Percentiles rank a stretch among this genome's conserved stretches.
Evolutionary conservation across 2,113 vertebrate genomes (phyloP).

Genomic region (Ammodytes dubius): DNA sequence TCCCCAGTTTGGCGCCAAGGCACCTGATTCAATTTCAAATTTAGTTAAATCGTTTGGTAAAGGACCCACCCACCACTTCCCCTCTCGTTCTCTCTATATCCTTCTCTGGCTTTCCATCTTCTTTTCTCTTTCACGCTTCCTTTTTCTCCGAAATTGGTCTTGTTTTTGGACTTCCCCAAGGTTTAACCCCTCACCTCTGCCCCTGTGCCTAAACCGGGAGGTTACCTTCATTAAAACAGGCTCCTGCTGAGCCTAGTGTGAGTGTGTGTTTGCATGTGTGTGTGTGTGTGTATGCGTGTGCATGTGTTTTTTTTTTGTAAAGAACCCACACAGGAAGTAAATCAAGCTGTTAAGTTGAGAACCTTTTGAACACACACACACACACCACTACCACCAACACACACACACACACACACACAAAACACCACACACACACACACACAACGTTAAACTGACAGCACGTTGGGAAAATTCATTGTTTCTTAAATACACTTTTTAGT

Average conservation of each 20-base stretch:
- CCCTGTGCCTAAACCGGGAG: slow-evolving; percentile 70
- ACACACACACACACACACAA: slow-evolving; percentile 16
- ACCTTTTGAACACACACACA: neutral
- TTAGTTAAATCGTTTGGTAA: slow-evolving; percentile 52
- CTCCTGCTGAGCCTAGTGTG: slow-evolving; percentile 72
- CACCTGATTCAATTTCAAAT: slow-evolving; percentile 73
- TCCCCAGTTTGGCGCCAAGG: slow-evolving; percentile 44
- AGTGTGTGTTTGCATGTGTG: slow-evolving; percentile 43
- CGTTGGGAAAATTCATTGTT: no score
- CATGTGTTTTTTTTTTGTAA: slow-evolving; percentile 51
- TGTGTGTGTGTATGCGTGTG: slow-evolving; percentile 19
- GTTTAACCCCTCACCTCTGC: slow-evolving; percentile 80
- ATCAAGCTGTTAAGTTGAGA: slow-evolving; percentile 67
- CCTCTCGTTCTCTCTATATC: slow-evolving; percentile 22
- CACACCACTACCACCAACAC: no score
- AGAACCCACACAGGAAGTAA: slow-evolving; percentile 65
- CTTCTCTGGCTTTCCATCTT: slow-evolving; percentile 39
- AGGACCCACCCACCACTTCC: slow-evolving; percentile 35
- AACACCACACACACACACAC: slow-evolving; percentile 2
- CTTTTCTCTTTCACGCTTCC: slow-evolving; percentile 38
- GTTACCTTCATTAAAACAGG: slow-evolving; percentile 82
- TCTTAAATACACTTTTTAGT: no score
- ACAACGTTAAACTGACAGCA: no score
- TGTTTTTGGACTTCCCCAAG: slow-evolving; percentile 75
- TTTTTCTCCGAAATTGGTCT: slow-evolving; percentile 57